A percentile compares a stretch with the other conserved stretches of the same genome.
phyloP scores from a whole-genome alignment of 2,797 vertebrate species.

The Pipistrellus pygmaeus region DNA sequence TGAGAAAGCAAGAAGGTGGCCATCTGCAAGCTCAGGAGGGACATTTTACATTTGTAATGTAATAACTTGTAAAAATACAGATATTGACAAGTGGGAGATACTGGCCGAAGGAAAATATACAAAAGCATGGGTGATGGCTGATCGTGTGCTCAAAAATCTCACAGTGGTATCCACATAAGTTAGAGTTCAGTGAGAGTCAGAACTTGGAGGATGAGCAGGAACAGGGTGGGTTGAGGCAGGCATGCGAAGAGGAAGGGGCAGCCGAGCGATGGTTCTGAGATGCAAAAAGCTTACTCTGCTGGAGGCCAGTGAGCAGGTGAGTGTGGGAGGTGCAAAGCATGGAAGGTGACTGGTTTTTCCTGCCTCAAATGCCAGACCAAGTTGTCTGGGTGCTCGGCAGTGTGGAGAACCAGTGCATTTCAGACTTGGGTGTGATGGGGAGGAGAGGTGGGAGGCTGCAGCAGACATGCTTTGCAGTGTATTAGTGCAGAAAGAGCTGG shows the following conservation, averaged over 20 bases:
- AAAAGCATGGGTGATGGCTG: neutral
- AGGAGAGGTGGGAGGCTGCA: neutral
- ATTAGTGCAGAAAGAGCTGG: neutral
- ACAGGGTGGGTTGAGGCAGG: neutral
- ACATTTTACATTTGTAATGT: neutral
- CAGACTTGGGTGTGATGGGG: neutral
- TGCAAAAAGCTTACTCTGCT: neutral
- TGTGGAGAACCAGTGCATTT: neutral
- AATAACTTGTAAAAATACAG: neutral
- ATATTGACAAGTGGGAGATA: neutral
- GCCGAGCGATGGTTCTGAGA: neutral
- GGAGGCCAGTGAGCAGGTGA: neutral
- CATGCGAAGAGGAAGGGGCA: too few relatives aligned
- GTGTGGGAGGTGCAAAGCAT: accelerated
- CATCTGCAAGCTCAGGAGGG: neutral
- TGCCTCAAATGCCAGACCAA: neutral
- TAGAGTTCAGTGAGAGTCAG: neutral
- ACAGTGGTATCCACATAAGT: too few relatives aligned
- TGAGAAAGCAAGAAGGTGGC: neutral
- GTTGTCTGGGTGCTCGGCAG: accelerated
- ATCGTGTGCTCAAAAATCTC: neutral
- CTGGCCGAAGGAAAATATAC: too few relatives aligned
- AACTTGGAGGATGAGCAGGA: neutral
- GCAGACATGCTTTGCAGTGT: accelerated
- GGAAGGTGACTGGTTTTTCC: neutral